Base-by-base conservation (phyloP, 2,888 invertebrate genomes). In the Acanthopleura granulata region DNA sequence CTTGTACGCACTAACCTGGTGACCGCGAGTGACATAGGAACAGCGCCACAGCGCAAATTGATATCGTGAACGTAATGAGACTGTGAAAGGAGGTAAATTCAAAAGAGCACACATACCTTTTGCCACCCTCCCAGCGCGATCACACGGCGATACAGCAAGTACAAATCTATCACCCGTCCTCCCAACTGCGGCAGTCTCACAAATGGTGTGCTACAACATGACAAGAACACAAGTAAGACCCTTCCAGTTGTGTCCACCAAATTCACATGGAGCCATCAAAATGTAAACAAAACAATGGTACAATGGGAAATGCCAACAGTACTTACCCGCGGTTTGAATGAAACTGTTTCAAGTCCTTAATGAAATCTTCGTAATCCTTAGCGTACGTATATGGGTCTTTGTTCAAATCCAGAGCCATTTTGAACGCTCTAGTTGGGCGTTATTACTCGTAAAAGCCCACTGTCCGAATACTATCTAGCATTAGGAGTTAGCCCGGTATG, bases 51-150 rank as follows among this genome's bases (percentile, higher is more conserved):
- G 29, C 27, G 29, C 66, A 66, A 66, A 66, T 66, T 66, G 66
- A 66, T 66, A 66, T 66, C 66, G 66, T 25, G 4, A 66, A 66
- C 27, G 72, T 72, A 72, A 66, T 66, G 66, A 22, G 66, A 66
- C 79, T 79, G 72, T 69, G 76, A 76, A 75, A 77, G 80, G 83
- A 81, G 82, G 83, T 82, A 84, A 84, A 84, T 83, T 82, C 83
- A 83, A 84, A 84, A 74, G 79, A 78, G 29, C 73, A 72, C 50
- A 74, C 83, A 92, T 91, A 98, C 98, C 94, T 97, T 98, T 84
- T 96, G 94, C 93, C 98, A 95, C 85, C 99, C 99, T 85, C 98
- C 98, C 86, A 95, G 93, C 81, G 95, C 94, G 85, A 96, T 97
- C 73, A 99, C 98, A 89, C 96, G 93, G 85, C 94, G 94, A 91